Evolutionary conservation across 2,113 vertebrate genomes (phyloP).

Genomic region (Vicugna pacos): DNA sequence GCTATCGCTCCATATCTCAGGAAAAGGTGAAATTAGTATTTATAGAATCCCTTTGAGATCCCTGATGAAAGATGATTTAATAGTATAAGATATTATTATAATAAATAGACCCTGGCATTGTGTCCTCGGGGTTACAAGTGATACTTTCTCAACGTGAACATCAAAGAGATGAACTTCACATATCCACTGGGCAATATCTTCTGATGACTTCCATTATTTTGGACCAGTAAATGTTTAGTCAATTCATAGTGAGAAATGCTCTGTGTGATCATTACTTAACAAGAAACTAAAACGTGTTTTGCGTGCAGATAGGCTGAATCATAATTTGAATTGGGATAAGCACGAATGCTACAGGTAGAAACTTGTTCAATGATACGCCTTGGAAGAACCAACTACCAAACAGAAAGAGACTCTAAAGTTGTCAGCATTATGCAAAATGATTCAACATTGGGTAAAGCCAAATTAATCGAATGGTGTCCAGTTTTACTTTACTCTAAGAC

Average conservation of each 20-base stretch:
- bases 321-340: slow-evolving; percentile 54
- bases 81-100: slow-evolving; percentile 54
- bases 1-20: slow-evolving; percentile 13
- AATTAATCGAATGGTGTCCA: neutral
- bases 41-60: slow-evolving; percentile 58
- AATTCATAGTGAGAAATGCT: neutral
- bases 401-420: neutral
- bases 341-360: slow-evolving; percentile 60
- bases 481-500: slow-evolving; percentile 15
- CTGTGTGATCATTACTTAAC: slow-evolving; percentile 70
- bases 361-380: slow-evolving; percentile 74
- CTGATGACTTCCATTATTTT: neutral
- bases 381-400: slow-evolving; percentile 69
- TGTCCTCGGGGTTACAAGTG: neutral
- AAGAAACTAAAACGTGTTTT: slow-evolving; percentile 67
- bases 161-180: neutral
- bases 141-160: neutral
- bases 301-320: slow-evolving; percentile 70
- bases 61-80: slow-evolving; percentile 52
- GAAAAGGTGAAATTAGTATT: slow-evolving; percentile 66
- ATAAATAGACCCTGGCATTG: slow-evolving; percentile 33
- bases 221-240: slow-evolving; percentile 43
- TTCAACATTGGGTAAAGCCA: slow-evolving; percentile 19
- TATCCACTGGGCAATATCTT: neutral
- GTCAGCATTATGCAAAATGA: slow-evolving; percentile 49